phyloP scores from a whole-genome alignment of 1,140 invertebrate species.

The Zaprionus ornatus region DNA sequence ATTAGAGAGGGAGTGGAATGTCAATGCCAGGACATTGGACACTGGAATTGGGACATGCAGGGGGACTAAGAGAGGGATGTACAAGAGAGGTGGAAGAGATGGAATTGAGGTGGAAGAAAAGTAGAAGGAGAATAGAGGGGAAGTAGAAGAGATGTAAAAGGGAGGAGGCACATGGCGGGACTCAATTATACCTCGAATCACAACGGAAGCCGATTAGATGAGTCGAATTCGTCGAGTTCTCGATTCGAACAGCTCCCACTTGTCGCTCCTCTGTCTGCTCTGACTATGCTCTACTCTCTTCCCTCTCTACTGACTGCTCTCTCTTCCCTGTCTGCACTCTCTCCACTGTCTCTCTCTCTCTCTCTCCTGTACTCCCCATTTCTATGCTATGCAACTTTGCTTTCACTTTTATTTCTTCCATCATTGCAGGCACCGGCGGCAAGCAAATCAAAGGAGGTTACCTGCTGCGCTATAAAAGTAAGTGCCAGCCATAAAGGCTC shows the following conservation, averaged over 20 bases:
- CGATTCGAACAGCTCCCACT: too few species aligned
- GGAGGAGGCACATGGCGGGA: neutral
- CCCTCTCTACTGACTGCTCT: too few species aligned
- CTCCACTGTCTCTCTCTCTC: neutral
- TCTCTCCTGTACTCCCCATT: neutral
- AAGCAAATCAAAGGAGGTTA: conserved; percentile 88
- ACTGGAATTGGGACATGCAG: neutral
- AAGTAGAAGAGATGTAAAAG: neutral
- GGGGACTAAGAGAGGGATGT: neutral
- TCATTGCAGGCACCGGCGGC: conserved; percentile 85
- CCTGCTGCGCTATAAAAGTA: conserved; percentile 87
- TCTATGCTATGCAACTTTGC: neutral
- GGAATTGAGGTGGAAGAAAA: neutral
- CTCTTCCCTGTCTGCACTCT: neutral
- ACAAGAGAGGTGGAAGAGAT: neutral
- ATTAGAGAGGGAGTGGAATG: conserved; percentile 30
- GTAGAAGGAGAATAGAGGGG: neutral
- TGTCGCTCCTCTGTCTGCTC: too few species aligned
- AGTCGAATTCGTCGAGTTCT: conserved; percentile 5
- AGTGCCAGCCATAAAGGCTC: conserved; percentile 78
- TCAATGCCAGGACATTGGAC: conserved; percentile 10
- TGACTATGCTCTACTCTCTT: too few species aligned
- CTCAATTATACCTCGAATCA: conserved; percentile 20
- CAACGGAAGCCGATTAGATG: conserved; percentile 42
- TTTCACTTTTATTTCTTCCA: neutral